Base-by-base conservation (phyloP, 2,888 invertebrate genomes). In the Pasiphila rectangulata region DNA sequence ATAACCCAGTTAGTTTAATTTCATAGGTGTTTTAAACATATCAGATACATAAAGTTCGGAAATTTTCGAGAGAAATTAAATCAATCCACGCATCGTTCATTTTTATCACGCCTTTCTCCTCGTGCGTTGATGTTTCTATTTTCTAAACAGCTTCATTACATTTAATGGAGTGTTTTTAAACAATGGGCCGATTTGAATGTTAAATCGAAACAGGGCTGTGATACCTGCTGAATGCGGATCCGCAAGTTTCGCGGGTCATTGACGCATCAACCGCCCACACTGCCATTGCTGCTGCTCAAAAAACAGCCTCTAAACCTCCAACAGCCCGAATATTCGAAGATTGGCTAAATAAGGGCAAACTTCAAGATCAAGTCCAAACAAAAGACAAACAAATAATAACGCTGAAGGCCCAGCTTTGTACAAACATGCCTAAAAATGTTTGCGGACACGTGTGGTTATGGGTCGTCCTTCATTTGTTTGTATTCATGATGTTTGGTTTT, bases 231-330 rank as follows among this genome's bases (percentile, higher is more conserved):
- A 86, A 86, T 86, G 87, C 77, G 86, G 86, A 84, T 83, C 79
- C 79, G 72, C 87, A 75, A 81, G 79, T 85, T 86, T 84, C 67
- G 78, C 85, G 78, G 87, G 87, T 88, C 87, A 83, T 87, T 87
- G 87, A 87, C 87, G 84, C 77, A 83, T 76, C 78, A 66, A 69
- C 77, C 86, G 80, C 86, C 86, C 76, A 87, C 86, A 73, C 75
- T 67, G 65, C 74, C 58, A 66, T n/a, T n/a, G n/a, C 71, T 71
- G 67, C 68, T 74, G 75, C 67, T 76, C 72, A 75, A 81, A 83
- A 43, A 74, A 67, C 36, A 40, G 38, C 53, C 53, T 52, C 56
- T 39, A 9, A 52, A 56, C 21, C 34, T 44, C 21, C 37, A 34
- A 57, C 35, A 13, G 10, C 20, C 17, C 32, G 29, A 37, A 12